Conservation (phyloP, 2,113 vertebrate genomes). For the Albula goreensis region DNA sequence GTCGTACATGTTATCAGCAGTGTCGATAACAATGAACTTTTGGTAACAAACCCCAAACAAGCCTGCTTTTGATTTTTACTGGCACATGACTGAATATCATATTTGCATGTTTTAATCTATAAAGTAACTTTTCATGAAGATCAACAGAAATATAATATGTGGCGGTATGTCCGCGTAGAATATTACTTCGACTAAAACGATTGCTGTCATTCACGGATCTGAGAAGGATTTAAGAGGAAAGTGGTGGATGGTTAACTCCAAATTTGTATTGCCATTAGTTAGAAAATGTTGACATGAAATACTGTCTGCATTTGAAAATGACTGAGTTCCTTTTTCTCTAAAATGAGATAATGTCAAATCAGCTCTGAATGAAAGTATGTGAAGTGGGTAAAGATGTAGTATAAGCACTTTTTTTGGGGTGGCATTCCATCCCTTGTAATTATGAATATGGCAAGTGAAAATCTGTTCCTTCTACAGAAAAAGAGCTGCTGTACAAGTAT, state of each 20-base stretch:
- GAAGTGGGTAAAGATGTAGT: not conserved
- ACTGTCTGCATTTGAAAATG: no score
- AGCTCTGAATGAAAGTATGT: not conserved
- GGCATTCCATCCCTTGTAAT: not conserved
- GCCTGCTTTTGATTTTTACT: no score
- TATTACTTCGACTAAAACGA: no score
- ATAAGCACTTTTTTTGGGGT: not conserved
- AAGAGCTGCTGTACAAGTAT: conserved; percentile 52
- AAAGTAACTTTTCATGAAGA: not conserved
- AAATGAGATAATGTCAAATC: not conserved
- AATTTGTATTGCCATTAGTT: no score
- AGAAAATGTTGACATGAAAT: no score
- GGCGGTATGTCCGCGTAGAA: not conserved
- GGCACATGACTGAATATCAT: not conserved
- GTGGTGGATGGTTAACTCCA: no score
- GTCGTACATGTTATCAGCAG: not conserved
- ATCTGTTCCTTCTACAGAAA: not conserved
- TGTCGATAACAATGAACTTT: no score
- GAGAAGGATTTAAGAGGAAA: no score
- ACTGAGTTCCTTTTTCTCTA: not conserved
- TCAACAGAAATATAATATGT: not conserved
- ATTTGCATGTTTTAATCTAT: not conserved
- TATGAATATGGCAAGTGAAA: not conserved
- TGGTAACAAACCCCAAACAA: no score
- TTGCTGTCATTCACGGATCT: no score